Conservation (phyloP, 2,797 vertebrate species). For the Holocentrus rufus region DNA sequence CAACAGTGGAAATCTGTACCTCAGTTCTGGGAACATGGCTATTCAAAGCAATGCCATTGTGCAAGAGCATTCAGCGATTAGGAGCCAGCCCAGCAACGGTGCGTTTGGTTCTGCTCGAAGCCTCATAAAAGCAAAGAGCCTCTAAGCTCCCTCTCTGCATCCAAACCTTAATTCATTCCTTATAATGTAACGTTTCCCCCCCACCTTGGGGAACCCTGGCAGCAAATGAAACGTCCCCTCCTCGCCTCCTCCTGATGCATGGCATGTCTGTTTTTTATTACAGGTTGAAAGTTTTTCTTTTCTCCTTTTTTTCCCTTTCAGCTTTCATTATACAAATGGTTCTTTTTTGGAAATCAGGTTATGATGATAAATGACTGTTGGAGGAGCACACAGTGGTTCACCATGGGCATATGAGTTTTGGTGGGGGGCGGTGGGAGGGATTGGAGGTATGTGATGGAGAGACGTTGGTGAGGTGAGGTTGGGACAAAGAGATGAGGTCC, state of each 20-base stretch:
- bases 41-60: slow-evolving; percentile 55
- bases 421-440: slow-evolving; percentile 50
- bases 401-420: slow-evolving; percentile 57
- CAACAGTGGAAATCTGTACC: slow-evolving; percentile 70
- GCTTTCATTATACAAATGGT: slow-evolving; percentile 71
- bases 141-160: slow-evolving; percentile 71
- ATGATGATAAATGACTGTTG: slow-evolving; percentile 75
- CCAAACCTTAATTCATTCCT: slow-evolving; percentile 72
- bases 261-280: slow-evolving; percentile 84
- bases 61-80: slow-evolving; percentile 63
- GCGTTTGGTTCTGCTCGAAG: slow-evolving; percentile 64
- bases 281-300: slow-evolving; percentile 60
- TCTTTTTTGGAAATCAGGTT: slow-evolving; percentile 67
- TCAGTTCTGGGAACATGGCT: slow-evolving; percentile 71
- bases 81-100: slow-evolving; percentile 54
- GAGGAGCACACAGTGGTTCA: slow-evolving; percentile 60
- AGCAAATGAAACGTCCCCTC: slow-evolving; percentile 73
- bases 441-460: slow-evolving; percentile 37
- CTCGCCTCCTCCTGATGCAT: slow-evolving; percentile 66
- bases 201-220: slow-evolving; percentile 66
- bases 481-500: slow-evolving; percentile 32
- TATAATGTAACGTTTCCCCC: slow-evolving; percentile 73
- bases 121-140: slow-evolving; percentile 69
- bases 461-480: slow-evolving; percentile 30
- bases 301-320: slow-evolving; percentile 50